Evolutionary conservation across 2,797 vertebrate species (phyloP), one percentile per base, ranked within the genome.

Genomic region (Crenuchus spilurus): DNA sequence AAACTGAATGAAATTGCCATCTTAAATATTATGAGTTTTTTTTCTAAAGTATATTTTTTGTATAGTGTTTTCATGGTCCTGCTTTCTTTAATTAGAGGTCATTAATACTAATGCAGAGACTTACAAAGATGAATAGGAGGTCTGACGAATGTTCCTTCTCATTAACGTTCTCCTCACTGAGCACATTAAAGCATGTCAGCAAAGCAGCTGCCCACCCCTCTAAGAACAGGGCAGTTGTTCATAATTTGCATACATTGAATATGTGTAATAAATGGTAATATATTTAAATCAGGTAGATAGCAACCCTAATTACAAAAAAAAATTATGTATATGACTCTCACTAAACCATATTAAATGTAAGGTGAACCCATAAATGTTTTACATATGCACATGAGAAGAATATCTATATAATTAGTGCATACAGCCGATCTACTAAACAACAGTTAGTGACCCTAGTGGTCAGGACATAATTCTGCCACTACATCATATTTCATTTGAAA

Each of bases 171-270:
- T 69, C 52, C 70, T 69, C 61, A 54, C 26, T 24, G 70, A 74
- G 54, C 58, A 52, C 58, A 60, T 65, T 75, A 78, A 78, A 58
- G 65, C 54, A 60, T 37, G 35, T 30, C 22, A 61, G 35, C 75
- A 42, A 35, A 79, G 72, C 64, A 18, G 30, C 44, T 48, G 72
- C 63, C 72, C 73, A 73, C 30, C 73, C 60, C 58, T 37, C 64
- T 77, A 77, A 86, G 65, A 82, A 65, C 64, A 75, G 75, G 74
- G 67, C 75, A 80, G 60, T 42, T 60, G 7, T 71, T 69, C 16
- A 16, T 69, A 80, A 87, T 84, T 81, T 87, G 79, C 76, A 88
- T 83, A 26, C 70, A 57, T 68, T 84, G 76, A 88, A 87, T 76
- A 84, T 82, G 70, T 71, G 79, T 85, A 74, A 84, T 83, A 85